These are phyloP conservation scores for Drosophila lowei DNA, from an alignment of 1,140 invertebrate genomes.

Conservation along the genomic window DNA sequence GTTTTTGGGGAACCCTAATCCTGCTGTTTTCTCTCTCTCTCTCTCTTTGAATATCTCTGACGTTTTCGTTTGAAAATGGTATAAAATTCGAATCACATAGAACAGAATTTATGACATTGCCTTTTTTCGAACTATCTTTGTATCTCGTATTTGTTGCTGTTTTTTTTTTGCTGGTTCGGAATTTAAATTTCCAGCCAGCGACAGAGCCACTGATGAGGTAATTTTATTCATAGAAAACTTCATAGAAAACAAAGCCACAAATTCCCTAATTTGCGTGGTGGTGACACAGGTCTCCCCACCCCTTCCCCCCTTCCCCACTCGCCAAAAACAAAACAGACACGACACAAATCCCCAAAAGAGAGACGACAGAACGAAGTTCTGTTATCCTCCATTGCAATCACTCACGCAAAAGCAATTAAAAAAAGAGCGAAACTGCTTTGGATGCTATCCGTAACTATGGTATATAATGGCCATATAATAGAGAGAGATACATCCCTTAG, in stretches of 20 bases:
- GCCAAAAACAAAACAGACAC: no score
- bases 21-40: constrained; percentile 29
- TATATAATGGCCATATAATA: neutral
- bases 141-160: constrained; percentile 34
- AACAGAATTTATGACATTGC: constrained; percentile 80
- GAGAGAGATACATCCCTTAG: no score
- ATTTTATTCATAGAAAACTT: constrained; percentile 71
- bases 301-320: no score
- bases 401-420: constrained; percentile 58
- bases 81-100: constrained; percentile 72
- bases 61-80: constrained; percentile 56
- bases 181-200: constrained; percentile 62
- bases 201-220: constrained; percentile 63
- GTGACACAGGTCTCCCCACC: constrained; percentile 31
- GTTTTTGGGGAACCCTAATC: neutral
- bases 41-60: constrained; percentile 30
- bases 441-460: constrained; percentile 19
- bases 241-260: constrained; percentile 36
- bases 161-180: constrained; percentile 43
- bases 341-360: constrained; percentile 1
- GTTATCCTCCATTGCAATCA: constrained; percentile 53
- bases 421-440: neutral
- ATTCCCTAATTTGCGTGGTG: constrained; percentile 51
- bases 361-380: constrained; percentile 50
- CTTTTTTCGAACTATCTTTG: constrained; percentile 5